These are phyloP conservation scores for Rhagoletis zephyria DNA, from an alignment of 1,140 invertebrate species.

Conservation along the genomic window DNA sequence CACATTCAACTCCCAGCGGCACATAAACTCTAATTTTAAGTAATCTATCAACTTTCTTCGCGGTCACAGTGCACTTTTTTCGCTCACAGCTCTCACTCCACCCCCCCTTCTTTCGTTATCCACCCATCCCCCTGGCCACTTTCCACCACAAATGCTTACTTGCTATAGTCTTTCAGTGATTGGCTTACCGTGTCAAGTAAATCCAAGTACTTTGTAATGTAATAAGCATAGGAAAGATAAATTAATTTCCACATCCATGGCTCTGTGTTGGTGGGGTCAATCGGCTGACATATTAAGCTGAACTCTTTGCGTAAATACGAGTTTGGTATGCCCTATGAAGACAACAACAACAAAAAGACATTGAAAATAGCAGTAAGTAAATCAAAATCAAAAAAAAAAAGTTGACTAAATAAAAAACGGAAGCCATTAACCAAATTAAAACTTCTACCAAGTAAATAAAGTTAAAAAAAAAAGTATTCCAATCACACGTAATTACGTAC, in stretches of 20 bases:
- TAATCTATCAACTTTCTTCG: background rate
- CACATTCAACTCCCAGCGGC: too few species aligned
- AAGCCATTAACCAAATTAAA: conserved; percentile 57
- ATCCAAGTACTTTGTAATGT: conserved; percentile 76
- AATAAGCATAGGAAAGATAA: conserved; percentile 76
- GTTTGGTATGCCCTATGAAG: conserved; percentile 71
- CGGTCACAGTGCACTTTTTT: background rate
- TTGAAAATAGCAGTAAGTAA: background rate
- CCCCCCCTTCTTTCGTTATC: background rate
- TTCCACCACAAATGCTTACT: background rate
- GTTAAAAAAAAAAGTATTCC: background rate
- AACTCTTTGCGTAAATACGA: conserved; percentile 75
- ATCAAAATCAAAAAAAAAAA: too few species aligned
- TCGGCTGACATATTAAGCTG: conserved; percentile 80
- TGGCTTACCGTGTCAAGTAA: conserved; percentile 77
- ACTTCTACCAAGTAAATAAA: background rate
- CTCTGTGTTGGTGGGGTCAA: conserved; percentile 75
- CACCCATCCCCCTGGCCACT: background rate
- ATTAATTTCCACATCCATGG: conserved; percentile 75
- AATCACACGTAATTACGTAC: conserved; percentile 70
- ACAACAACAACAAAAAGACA: conserved; percentile 52
- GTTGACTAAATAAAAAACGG: background rate
- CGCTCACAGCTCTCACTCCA: background rate
- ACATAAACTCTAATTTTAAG: too few species aligned
- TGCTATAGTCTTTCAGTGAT: conserved; percentile 23